Evolutionary conservation across 2,797 vertebrate species (phyloP), one percentile per base, ranked within the genome.

Genomic region (Neomorphus geoffroyi): DNA sequence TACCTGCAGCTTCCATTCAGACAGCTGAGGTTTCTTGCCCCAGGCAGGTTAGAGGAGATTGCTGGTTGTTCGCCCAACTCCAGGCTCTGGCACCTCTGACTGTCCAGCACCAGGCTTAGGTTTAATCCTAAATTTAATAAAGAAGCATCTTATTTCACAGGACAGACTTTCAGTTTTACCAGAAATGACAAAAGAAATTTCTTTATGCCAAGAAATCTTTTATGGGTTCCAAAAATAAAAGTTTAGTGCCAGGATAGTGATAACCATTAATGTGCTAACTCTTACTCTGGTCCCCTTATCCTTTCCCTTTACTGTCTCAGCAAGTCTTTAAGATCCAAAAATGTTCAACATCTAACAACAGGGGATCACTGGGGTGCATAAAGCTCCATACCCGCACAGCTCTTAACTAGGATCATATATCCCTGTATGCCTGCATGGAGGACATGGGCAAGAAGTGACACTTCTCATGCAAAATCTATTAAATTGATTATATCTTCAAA

Each of bases 301-400:
- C 28, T 86, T 61, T 79, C 13, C 14, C 11, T 10, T 7, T 32
- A 4, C 7, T 50, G 33, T 46, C 54, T 79, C 74, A 48, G 53
- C 4, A 46, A 26, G 24, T 56, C 7, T 0, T 70, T 48, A 64
- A 81, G 1, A 32, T 26, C 80, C 48, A 19, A 54, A 72, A 77
- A 86, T 9, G 30, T 13, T 57, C 24, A 73, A 37, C 14, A 32
- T 13, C 21, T 13, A 46, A 51, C 1, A 1, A 2, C 17, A 72
- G 39, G 39, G 7, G 9, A 13, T 39, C 2, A 2, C 32, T 32
- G n/a, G 23, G 73, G n/a, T n/a, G 8, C 13, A 9, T 32, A n/a
- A 2, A 66, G 21, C 22, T 67, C 50, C 22, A 16, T 32, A 46
- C 10, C 10, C 7, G 0, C 53, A 27, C 0, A 0, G 7, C 27